phyloP scores from a whole-genome alignment of 2,113 vertebrate species.

The Chionodraco myersi region DNA sequence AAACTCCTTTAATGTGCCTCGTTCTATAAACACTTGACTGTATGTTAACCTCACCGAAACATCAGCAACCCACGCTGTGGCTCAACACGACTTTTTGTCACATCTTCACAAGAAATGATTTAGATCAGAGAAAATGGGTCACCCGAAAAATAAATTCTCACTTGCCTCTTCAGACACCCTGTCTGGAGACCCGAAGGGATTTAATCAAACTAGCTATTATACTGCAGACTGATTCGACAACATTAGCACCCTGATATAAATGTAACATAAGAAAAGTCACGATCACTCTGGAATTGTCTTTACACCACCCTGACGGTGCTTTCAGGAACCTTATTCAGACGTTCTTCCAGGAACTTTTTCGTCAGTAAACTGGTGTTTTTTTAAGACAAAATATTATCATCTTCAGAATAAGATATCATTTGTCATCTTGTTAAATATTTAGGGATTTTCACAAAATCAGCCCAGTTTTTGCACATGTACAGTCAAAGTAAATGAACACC shows the following conservation, averaged over 20 bases:
- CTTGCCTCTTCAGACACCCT: too few relatives aligned
- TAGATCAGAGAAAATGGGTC: too few relatives aligned
- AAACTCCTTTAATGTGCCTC: conserved; percentile 32
- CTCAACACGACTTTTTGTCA: neutral
- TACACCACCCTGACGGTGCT: conserved; percentile 2
- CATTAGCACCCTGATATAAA: neutral
- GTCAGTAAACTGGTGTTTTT: conserved; percentile 7
- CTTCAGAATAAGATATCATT: neutral
- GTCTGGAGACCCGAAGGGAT: too few relatives aligned
- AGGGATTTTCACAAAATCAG: neutral
- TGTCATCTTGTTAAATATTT: neutral
- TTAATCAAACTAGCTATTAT: neutral
- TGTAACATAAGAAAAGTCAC: neutral
- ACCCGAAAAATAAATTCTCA: too few relatives aligned
- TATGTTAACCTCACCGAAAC: neutral
- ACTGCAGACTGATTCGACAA: neutral
- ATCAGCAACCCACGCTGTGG: neutral
- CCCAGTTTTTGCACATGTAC: conserved; percentile 11
- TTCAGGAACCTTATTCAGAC: conserved; percentile 29
- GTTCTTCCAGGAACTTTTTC: conserved; percentile 1
- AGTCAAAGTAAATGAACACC: conserved; percentile 9
- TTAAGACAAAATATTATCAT: conserved; percentile 26
- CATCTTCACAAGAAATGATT: too few relatives aligned
- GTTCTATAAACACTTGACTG: conserved; percentile 2
- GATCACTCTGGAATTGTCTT: conserved; percentile 25